phyloP scores from a whole-genome alignment of 2,797 vertebrate species.

The Chloroceryle amazona region DNA sequence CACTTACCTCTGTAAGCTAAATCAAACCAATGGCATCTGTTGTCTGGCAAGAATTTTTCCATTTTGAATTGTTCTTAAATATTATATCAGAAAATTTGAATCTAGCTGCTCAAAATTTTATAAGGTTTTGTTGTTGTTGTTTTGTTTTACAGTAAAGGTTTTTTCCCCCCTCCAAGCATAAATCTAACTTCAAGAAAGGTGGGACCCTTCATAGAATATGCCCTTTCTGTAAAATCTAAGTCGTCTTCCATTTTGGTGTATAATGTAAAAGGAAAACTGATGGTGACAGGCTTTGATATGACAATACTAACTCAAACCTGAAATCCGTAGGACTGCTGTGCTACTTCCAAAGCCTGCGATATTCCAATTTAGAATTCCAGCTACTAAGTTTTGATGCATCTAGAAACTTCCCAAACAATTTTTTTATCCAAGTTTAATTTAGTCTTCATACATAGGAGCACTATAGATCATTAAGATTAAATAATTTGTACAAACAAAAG shows the following conservation, averaged over 20 bases:
- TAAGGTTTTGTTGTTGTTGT: not conserved
- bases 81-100: not conserved
- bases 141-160: not conserved
- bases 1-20: not conserved
- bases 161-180: rapidly evolving
- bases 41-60: not conserved
- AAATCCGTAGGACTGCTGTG: not conserved
- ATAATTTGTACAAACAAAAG: not conserved
- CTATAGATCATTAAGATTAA: not conserved
- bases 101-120: not conserved
- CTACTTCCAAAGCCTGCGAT: not conserved
- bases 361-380: not conserved
- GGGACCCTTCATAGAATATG: not conserved
- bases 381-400: not conserved
- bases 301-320: not conserved
- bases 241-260: not conserved
- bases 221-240: not conserved
- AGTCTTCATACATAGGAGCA: not conserved
- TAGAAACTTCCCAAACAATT: not conserved
- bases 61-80: not conserved
- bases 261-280: not conserved
- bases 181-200: not conserved
- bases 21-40: not conserved
- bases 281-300: not conserved
- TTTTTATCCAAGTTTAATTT: not conserved